Percentiles rank a stretch among this genome's conserved stretches.
These are phyloP conservation scores for Burhinus bistriatus DNA, from an alignment of 2,113 vertebrate genomes.

Conservation along the genomic window DNA sequence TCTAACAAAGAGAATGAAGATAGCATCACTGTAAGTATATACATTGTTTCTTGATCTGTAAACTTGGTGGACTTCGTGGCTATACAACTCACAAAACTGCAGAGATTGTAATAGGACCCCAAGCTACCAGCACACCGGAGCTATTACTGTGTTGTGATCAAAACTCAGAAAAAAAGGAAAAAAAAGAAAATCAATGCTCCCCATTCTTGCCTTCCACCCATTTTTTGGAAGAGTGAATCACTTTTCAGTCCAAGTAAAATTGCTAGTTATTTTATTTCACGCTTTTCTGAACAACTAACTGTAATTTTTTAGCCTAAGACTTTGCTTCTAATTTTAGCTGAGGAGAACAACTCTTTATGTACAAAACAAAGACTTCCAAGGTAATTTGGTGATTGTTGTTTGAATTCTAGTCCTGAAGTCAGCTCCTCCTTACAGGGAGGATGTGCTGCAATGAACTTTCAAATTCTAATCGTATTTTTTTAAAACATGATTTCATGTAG, in stretches of 20 bases:
- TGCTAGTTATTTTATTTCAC: background rate
- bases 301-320: background rate
- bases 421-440: background rate
- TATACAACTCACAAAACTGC: background rate
- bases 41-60: background rate
- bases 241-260: background rate
- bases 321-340: background rate
- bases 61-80: background rate
- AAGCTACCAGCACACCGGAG: background rate
- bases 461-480: background rate
- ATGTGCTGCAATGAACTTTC: background rate
- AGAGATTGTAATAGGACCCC: background rate
- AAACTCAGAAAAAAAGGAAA: background rate
- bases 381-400: background rate
- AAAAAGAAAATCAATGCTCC: background rate
- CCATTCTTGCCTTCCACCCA: fast-evolving
- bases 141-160: background rate
- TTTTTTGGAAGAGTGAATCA: background rate
- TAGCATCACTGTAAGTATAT: constrained; percentile 89
- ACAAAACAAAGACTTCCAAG: background rate
- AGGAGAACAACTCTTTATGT: background rate
- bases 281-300: background rate
- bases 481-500: background rate
- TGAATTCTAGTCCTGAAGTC: background rate
- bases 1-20: constrained; percentile 82